Evolutionary conservation across 2,888 invertebrate species (phyloP), one percentile per base, ranked within the genome.

Genomic region (Trichogramma dendrolimi): DNA sequence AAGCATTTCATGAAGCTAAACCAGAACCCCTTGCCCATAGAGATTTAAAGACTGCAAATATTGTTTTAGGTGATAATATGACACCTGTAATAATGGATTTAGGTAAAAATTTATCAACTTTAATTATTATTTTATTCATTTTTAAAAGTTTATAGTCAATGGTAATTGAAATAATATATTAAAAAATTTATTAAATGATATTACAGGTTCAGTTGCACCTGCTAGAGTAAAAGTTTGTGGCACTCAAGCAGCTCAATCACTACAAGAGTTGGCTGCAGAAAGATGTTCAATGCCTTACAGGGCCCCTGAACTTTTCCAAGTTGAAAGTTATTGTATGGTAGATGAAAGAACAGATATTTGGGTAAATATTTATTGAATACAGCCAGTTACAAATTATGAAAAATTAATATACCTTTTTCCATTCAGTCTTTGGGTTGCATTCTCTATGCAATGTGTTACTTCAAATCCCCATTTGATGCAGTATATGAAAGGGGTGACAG

Each of bases 311-410:
- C 80, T 95, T 55, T 95, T 94, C 74, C 88, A 88, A 70, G 91
- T 94, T 7, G 90, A 92, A 78, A 87, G 88, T 63, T 88, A 90
- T 72, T 86, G 89, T 71, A 86, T 87, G 70, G 85, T 94, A 60
- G 92, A 92, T 75, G 91, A 93, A 78, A 81, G 91, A 67, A 90
- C 91, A 44, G 94, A 94, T 80, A 88, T 94, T 73, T 94, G 94
- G 94, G 90, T 90, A 80, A 74, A 75, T 68, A 53, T 10, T 43
- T 10, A 43, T 51, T 27, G 39, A 49, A 40, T 49, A 5, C 40
- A 4, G 41, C 6, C 39, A 61, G 50, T n/a, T 54, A 53, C 6
- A 42, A 38, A 11, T 48, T 11, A 40, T 60, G n/a, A 55, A 39
- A 38, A 52, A 27, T 58, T 60, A 57, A 62, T 53, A 59, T 53